phyloP scores from a whole-genome alignment of 1,140 invertebrate genomes.

The Drosophila nebulosa region DNA sequence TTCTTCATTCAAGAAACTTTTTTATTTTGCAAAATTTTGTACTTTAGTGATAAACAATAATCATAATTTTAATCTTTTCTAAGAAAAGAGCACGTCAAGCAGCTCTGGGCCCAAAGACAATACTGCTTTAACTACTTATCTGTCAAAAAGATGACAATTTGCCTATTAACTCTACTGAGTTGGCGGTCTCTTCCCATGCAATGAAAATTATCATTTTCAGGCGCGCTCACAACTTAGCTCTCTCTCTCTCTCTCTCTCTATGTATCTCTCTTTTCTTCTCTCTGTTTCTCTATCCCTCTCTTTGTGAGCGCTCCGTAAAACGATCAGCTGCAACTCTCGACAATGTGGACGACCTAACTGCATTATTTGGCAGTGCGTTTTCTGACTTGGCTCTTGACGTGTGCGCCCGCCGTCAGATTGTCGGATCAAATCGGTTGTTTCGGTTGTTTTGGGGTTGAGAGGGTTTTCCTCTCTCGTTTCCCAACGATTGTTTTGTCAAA shows the following conservation, averaged over 20 bases:
- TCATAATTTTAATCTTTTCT: too few relatives aligned
- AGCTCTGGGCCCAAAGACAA: background rate
- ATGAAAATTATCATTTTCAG: too few relatives aligned
- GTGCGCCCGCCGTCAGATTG: background rate
- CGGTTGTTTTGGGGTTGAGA: background rate
- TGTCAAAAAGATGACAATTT: background rate
- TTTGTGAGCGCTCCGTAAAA: background rate
- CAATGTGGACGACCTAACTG: background rate
- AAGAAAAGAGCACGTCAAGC: background rate
- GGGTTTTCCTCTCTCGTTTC: background rate
- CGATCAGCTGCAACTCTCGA: background rate
- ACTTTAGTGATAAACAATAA: too few relatives aligned
- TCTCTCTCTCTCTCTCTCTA: background rate
- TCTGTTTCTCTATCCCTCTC: background rate
- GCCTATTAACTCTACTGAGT: background rate
- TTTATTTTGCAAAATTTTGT: too few relatives aligned
- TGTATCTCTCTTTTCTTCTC: background rate
- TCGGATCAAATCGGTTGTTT: background rate
- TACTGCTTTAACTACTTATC: background rate
- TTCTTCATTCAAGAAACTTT: too few relatives aligned
- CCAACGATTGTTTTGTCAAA: background rate
- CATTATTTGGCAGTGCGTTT: background rate
- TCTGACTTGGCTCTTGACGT: background rate
- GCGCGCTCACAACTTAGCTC: background rate
- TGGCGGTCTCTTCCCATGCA: background rate